Conservation (phyloP, 2,888 invertebrate genomes). For the Caenorhabditis parvicauda region DNA sequence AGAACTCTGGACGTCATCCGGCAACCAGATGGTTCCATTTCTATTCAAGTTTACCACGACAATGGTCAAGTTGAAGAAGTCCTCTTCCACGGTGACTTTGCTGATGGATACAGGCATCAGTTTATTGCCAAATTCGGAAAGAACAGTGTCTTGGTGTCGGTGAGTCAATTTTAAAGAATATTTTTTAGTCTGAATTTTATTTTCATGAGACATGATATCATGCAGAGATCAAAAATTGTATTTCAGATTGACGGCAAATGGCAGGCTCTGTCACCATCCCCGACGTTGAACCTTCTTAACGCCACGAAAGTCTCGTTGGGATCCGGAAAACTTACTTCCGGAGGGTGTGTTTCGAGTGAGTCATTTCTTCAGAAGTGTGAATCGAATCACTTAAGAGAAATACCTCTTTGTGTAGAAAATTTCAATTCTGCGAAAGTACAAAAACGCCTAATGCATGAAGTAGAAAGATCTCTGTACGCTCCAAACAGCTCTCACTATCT, state of each 20-base stretch:
- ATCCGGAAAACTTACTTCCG: constrained; percentile 17
- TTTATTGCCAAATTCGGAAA: constrained; percentile 40
- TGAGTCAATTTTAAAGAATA: constrained; percentile 15
- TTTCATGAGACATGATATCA: background rate
- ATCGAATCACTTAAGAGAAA: background rate
- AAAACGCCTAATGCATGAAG: no score
- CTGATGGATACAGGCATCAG: constrained; percentile 53
- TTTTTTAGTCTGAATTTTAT: background rate
- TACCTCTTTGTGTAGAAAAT: no score
- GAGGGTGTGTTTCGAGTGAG: constrained; percentile 42
- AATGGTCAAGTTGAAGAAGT: constrained; percentile 27
- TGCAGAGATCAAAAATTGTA: background rate
- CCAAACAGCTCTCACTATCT: no score
- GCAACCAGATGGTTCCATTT: constrained; percentile 44
- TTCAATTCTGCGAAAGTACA: no score
- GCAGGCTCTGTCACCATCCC: constrained; percentile 18
- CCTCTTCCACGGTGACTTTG: constrained; percentile 45
- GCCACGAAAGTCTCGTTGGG: no score
- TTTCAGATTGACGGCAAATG: constrained; percentile 27
- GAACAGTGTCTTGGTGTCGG: constrained; percentile 25
- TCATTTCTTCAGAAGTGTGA: background rate
- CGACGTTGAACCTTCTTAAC: constrained; percentile 5
- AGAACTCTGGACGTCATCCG: constrained; percentile 44
- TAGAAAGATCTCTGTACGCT: no score
- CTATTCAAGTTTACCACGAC: constrained; percentile 29